Conservation (phyloP, 2,888 invertebrate species). For the Phaedon cochleariae region DNA sequence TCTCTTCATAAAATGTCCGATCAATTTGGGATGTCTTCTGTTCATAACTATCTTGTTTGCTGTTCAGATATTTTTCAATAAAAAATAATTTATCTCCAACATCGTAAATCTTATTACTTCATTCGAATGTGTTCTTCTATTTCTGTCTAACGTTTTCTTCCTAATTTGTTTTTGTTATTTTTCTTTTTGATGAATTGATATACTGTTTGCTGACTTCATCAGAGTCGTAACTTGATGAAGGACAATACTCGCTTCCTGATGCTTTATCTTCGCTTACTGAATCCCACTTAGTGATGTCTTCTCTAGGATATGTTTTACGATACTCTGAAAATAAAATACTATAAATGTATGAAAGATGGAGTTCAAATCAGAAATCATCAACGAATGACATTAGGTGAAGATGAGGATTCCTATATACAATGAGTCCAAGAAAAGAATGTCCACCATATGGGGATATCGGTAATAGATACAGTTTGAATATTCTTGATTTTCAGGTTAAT, state of each 20-base stretch:
- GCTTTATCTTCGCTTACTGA: slow-evolving; percentile 1
- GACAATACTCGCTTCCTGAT: slow-evolving; percentile 1
- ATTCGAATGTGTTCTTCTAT: slow-evolving; percentile 1
- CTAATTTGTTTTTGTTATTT: slow-evolving; percentile 1
- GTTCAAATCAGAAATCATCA: not conserved
- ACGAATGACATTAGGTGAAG: not conserved
- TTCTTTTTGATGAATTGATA: not conserved
- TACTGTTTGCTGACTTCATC: not conserved
- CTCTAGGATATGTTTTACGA: not conserved
- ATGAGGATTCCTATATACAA: no score
- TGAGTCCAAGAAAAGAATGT: no score
- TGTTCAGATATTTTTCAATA: not conserved
- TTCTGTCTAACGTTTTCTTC: slow-evolving; percentile 1
- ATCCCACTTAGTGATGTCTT: slow-evolving; percentile 2
- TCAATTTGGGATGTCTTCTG: not conserved
- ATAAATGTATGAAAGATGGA: not conserved
- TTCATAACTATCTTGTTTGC: slow-evolving; percentile 1
- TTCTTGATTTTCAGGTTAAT: not conserved
- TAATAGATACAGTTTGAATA: not conserved
- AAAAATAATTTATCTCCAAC: not conserved
- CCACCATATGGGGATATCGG: no score
- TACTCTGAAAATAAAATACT: not conserved
- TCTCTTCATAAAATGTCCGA: not conserved
- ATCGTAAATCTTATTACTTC: not conserved
- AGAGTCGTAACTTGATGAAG: not conserved